These are phyloP conservation scores for Drosophila malerkotliana DNA, from an alignment of 1,140 invertebrate genomes.

Conservation along the genomic window DNA sequence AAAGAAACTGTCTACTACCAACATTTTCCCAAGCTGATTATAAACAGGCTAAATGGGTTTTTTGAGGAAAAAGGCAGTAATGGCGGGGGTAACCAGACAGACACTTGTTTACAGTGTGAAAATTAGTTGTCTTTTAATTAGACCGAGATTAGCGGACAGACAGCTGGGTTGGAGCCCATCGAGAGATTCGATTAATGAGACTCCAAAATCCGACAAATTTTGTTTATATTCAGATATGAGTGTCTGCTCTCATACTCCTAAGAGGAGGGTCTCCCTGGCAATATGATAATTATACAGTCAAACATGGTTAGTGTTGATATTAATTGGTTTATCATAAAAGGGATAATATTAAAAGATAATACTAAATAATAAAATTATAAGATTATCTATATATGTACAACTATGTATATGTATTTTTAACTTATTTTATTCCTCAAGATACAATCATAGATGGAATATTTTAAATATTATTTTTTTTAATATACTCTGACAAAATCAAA, in stretches of 20 bases:
- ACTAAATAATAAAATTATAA: not conserved
- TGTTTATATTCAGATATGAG: slow-evolving; percentile 32
- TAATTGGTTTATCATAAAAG: not conserved
- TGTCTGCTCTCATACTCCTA: slow-evolving; percentile 10
- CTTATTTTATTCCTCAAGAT: too few relatives aligned
- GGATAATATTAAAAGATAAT: not conserved
- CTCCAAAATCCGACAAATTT: slow-evolving; percentile 3
- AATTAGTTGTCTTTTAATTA: slow-evolving; percentile 30
- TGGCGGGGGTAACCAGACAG: slow-evolving; percentile 2
- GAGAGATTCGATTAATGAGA: slow-evolving; percentile 22
- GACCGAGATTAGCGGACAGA: slow-evolving; percentile 29
- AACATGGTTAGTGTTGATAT: not conserved
- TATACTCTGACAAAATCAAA: too few relatives aligned
- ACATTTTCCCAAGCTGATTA: not conserved
- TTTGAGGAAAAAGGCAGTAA: too few relatives aligned
- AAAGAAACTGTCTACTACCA: not conserved
- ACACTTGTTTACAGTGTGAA: slow-evolving; percentile 56
- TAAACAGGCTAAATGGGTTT: not conserved
- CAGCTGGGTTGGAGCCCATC: slow-evolving; percentile 23
- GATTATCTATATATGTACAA: not conserved
- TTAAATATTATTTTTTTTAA: too few relatives aligned
- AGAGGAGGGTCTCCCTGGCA: not conserved
- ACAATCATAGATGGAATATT: too few relatives aligned
- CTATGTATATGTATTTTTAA: too few relatives aligned
- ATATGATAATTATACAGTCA: slow-evolving; percentile 9